Evolutionary conservation across 2,888 invertebrate genomes (phyloP), one percentile per base, ranked within the genome.

Genomic region (Chironomus tentans): DNA sequence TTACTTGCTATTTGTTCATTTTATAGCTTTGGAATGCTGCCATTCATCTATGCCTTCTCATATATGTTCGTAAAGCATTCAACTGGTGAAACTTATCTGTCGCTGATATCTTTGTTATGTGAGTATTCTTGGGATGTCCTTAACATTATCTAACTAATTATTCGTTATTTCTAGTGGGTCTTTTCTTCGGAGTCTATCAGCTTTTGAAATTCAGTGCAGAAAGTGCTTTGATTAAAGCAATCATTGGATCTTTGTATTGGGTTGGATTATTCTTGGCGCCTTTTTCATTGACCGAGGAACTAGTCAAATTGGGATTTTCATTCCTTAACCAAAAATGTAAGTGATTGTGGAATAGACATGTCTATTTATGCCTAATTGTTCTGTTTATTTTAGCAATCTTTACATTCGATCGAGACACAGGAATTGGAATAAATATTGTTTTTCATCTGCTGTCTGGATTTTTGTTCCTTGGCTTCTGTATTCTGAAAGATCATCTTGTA

Each of bases 11-110:
- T 91, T 18, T 81, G 93, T 70, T 80, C 91, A 73, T 80, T 90
- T 69, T 94, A 92, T 81, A 92, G 90, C 0, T 90, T 88, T 81
- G 86, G 90, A 0, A 89, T 89, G 82, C 82, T 94, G 77, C 94
- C 94, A 0, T 83, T 92, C 47, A 88, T 88, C 78, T 94, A 93
- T 81, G 79, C 92, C 10, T 82, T 87, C 62, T 90, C 93, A 0
- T 88, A 88, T 79, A 77, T 88, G n/a, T 93, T 93, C 81, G 85
- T 85, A 3, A 88, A 90, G 5, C 91, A 94, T 0, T 88, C 94
- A 0, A 87, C 90, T 0, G 94, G 93, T 7, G 93, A 91, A 81
- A 90, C 91, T 0, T 86, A 90, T 79, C 85, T 91, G 80, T 89
- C 90, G 50, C 88, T 93, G 79, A 28, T 21, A n/a, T 50, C 28